Percentiles rank a stretch among this genome's conserved stretches.
Conservation (phyloP, 1,140 invertebrate genomes). For the Euschistus heros region DNA sequence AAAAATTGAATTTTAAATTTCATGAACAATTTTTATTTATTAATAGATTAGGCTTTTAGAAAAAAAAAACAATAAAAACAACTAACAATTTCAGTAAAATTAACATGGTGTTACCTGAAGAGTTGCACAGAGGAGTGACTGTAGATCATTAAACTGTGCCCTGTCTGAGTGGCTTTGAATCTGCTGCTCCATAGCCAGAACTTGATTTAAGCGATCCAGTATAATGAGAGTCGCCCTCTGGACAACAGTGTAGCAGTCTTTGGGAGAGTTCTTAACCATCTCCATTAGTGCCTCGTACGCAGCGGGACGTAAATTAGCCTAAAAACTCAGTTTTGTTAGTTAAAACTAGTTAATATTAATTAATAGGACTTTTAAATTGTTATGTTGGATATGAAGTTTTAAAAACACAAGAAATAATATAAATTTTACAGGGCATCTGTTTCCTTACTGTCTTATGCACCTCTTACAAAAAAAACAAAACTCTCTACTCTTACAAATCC, state of each 20-base stretch:
- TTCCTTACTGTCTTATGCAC: no score
- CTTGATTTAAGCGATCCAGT: conserved; percentile 79
- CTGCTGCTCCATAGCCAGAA: conserved; percentile 87
- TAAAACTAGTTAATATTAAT: no score
- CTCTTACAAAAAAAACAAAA: no score
- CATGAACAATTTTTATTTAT: no score
- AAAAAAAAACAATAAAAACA: neutral
- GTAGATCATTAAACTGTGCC: conserved; percentile 91
- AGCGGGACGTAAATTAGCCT: conserved; percentile 85
- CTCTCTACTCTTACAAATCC: no score
- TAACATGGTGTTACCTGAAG: conserved; percentile 48
- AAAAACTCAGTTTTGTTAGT: conserved; percentile 22
- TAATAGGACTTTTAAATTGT: no score
- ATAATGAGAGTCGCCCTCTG: conserved; percentile 95
- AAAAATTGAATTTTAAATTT: no score
- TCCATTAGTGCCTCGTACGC: conserved; percentile 99
- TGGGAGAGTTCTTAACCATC: conserved; percentile 97
- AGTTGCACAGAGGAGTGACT: conserved; percentile 93
- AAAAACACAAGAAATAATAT: no score
- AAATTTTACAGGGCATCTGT: no score
- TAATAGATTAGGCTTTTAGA: no score
- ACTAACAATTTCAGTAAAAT: conserved; percentile 10
- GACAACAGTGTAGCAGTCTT: conserved; percentile 93
- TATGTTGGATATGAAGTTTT: neutral
- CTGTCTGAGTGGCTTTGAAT: conserved; percentile 77